These are phyloP conservation scores for Chaetodon trifascialis DNA, from an alignment of 2,113 vertebrate species.

Conservation along the genomic window DNA sequence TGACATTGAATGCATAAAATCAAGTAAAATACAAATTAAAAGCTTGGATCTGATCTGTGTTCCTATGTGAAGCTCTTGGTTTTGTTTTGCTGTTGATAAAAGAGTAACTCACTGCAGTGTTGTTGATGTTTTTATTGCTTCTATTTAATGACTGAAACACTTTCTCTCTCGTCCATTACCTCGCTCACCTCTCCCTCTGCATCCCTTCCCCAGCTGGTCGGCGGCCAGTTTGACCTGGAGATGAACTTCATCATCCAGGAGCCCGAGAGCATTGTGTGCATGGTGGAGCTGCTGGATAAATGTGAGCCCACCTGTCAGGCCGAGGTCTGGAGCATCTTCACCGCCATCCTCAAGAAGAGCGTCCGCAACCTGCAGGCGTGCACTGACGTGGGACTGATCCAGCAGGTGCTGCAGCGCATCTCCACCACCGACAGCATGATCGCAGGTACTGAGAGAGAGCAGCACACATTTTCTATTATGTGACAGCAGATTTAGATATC, in stretches of 20 bases:
- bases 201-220: conserved; percentile 88
- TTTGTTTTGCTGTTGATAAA: background rate
- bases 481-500: background rate
- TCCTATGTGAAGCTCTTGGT: background rate
- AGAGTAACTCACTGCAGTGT: background rate
- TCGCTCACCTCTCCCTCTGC: background rate
- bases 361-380: conserved; percentile 95
- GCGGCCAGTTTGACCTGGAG: conserved; percentile 97
- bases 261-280: conserved; percentile 92
- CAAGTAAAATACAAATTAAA: too few relatives aligned
- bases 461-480: background rate
- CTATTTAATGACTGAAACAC: background rate
- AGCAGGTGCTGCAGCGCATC: conserved; percentile 90
- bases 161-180: background rate
- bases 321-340: conserved; percentile 98
- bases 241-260: conserved; percentile 99
- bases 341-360: conserved; percentile 96
- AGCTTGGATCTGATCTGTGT: too few relatives aligned
- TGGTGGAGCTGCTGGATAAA: conserved; percentile 95
- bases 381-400: conserved; percentile 93
- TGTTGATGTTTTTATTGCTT: background rate
- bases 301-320: conserved; percentile 96
- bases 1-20: too few relatives aligned
- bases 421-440: conserved; percentile 92
- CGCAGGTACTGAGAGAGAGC: conserved; percentile 86